Evolutionary conservation across 2,113 vertebrate species (phyloP).

Genomic region (Sciurus niger): DNA sequence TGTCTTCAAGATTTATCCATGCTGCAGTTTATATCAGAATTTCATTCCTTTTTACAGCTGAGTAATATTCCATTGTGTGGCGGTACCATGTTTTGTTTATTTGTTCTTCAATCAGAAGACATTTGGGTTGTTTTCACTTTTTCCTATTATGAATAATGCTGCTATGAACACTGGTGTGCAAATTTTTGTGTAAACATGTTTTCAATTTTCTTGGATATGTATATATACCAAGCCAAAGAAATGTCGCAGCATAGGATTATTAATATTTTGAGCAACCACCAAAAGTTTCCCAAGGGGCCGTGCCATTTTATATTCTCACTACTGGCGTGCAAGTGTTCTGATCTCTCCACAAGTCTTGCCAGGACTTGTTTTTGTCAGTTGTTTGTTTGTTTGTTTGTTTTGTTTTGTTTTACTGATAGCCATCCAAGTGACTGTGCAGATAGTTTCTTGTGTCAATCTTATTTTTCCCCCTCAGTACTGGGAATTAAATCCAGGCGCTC

Average conservation of each 20-base stretch:
- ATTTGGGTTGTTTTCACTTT: background rate
- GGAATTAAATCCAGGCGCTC: background rate
- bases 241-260: background rate
- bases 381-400: too few relatives aligned
- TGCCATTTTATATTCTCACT: background rate
- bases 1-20: background rate
- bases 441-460: background rate
- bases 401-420: background rate
- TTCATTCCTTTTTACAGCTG: background rate
- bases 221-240: background rate
- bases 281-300: background rate
- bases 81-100: background rate
- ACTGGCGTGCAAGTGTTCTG: fast-evolving
- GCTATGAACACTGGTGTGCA: background rate
- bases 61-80: background rate
- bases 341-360: background rate
- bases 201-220: background rate
- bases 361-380: background rate
- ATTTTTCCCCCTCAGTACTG: background rate
- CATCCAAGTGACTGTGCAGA: background rate
- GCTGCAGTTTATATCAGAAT: background rate
- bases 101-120: background rate
- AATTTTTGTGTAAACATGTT: background rate
- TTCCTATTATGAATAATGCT: background rate
- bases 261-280: background rate